Base-by-base conservation (phyloP, 1,140 invertebrate species). In the Psilanteris sp. region DNA sequence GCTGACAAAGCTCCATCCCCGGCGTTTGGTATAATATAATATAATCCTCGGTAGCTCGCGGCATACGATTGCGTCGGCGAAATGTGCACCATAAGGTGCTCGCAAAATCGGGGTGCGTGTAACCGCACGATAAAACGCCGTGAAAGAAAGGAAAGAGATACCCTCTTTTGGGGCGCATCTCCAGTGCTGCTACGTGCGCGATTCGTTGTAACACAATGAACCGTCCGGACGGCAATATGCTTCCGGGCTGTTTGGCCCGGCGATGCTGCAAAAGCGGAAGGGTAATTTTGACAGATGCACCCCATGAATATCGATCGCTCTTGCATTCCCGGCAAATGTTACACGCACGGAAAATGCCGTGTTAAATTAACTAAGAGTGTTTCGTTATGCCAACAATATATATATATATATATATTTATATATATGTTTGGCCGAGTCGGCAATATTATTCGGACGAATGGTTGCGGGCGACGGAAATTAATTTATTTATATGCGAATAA, bases 201-300 rank as follows among this genome's bases (percentile, higher is more conserved):
- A 79, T 59, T 67, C 50, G 64, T 76, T 67, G 67, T 78, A 78
- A 48, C 75, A 80, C 79, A 76, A 83, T 80, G 81, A 84, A 81
- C 81, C 78, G 52, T 71, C 37, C 59, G 44, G 10, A 44, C 39
- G 43, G 68, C 79, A 81, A 82, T 85, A 83, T 78, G 81, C 76
- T 79, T 50, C 64, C 66, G 72, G 54, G 77, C 81, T 82, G 78
- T 83, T 81, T 68, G 52, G 16, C 48, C 52, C 52, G 52, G 37
- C 52, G 34, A 36, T 37, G 71, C 20, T 75, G 46, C 41, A 10
- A 64, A 62, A 57, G 64, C 67, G 78, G 68, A 83, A 82, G 82
- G 82, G 79, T 83, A 85, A 81, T 81, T 83, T 83, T 82, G 83
- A 84, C 83, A 84, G 81, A 86, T 83, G 82, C 82, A 86, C 43